Percentiles rank a stretch among this genome's conserved stretches.
Conservation (phyloP, 2,797 vertebrate species). For the Squalus acanthias region DNA sequence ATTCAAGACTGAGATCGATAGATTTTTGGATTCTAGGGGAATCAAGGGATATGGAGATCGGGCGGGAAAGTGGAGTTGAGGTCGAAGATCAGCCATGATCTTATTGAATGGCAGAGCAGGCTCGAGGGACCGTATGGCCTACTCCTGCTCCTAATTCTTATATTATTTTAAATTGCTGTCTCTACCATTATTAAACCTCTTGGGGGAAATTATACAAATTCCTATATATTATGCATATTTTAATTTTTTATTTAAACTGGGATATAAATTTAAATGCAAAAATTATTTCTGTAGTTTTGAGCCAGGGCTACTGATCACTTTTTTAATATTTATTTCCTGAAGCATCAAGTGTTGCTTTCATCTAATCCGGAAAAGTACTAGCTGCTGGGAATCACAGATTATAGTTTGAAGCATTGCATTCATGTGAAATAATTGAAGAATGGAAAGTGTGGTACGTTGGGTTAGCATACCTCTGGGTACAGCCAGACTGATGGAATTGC, state of each 20-base stretch:
- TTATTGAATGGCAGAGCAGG: no score
- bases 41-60: no score
- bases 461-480: neutral
- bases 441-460: neutral
- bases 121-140: no score
- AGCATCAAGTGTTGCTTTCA: neutral
- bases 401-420: neutral
- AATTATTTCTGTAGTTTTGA: neutral
- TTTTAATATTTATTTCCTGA: neutral
- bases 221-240: neutral
- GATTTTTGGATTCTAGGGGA: no score
- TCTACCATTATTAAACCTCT: neutral
- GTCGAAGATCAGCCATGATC: no score
- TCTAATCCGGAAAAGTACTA: neutral
- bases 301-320: neutral
- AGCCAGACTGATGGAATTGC: neutral
- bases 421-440: neutral
- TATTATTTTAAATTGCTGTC: neutral
- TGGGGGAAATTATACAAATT: neutral
- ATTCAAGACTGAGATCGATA: no score
- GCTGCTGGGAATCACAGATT: neutral
- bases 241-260: neutral
- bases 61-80: no score
- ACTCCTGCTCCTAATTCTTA: no score
- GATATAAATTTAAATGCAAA: neutral